phyloP scores from a whole-genome alignment of 2,113 vertebrate species.

The Solea senegalensis region DNA sequence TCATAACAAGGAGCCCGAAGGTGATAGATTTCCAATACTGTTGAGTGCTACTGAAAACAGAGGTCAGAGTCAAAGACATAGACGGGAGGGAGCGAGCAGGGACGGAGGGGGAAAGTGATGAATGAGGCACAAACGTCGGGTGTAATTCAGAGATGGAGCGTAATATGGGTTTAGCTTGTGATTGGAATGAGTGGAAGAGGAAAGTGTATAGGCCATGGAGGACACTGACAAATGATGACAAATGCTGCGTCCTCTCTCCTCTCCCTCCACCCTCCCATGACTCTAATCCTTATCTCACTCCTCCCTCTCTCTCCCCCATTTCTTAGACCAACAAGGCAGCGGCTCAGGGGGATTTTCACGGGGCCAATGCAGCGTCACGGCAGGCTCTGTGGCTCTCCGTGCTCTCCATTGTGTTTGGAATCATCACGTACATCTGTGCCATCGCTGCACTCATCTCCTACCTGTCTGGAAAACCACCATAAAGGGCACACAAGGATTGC shows the following conservation, averaged over 20 bases:
- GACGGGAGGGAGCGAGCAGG: conserved; percentile 10
- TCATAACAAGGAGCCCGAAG: conserved; percentile 66
- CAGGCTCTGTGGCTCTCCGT: conserved; percentile 88
- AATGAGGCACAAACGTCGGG: conserved; percentile 24
- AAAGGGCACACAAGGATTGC: conserved; percentile 32
- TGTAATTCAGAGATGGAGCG: conserved; percentile 38
- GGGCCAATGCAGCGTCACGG: conserved; percentile 85
- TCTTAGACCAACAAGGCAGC: conserved; percentile 89
- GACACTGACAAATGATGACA: conserved; percentile 56
- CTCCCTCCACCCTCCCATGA: background rate
- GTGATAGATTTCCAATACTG: conserved; percentile 72
- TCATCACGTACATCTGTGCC: conserved; percentile 87
- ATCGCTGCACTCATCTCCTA: conserved; percentile 87
- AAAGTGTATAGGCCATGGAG: conserved; percentile 33
- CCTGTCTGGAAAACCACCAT: conserved; percentile 86
- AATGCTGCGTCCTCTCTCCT: conserved; percentile 44
- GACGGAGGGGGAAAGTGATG: conserved; percentile 23
- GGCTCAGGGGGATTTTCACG: conserved; percentile 86
- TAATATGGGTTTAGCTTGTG: conserved; percentile 36
- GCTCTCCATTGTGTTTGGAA: conserved; percentile 87
- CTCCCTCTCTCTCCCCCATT: conserved; percentile 37
- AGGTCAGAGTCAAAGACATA: conserved; percentile 53
- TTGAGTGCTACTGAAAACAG: conserved; percentile 50
- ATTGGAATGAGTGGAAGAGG: conserved; percentile 44
- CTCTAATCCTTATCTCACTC: conserved; percentile 49